Evolutionary conservation across 2,113 vertebrate genomes (phyloP), one percentile per base, ranked within the genome.

Genomic region (Blennius ocellaris): DNA sequence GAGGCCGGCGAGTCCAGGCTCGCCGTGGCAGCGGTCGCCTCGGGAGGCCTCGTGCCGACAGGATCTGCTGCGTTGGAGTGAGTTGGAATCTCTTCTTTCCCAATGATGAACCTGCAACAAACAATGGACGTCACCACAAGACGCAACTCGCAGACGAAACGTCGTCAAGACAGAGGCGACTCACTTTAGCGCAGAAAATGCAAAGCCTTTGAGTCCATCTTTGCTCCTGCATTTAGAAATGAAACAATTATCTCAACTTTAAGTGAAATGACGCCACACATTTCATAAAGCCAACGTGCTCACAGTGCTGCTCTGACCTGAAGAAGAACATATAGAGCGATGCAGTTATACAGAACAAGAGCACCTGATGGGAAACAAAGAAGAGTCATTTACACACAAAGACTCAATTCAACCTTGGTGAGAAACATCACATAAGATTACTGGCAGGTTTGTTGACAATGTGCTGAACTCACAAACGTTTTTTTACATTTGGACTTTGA

Each of bases 121-220:
- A 37, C 21, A 30, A 30, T 30, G 21, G 21, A 30, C 21, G 4
- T 30, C 21, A 30, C 21, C 21, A 4, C 21, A 30, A 30, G 21
- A 2, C 21, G 21, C 21, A 30, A 30, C 21, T 2, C 21, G 4
- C 2, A 30, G 21, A 30, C 21, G 2, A 30, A 30, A 30, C 4
- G 21, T 30, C 21, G 4, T 30, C 21, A 30, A 30, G 21, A 17
- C 0, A 17, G 10, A 5, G 37, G 15, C 1, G 36, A 94, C 97
- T 95, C 94, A 99, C 97, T 98, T 98, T n/a, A 99, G 92, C 4
- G 97, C 97, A 44, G 97, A 98, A 73, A 98, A 98, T 1, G 95
- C 93, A 92, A 99, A 99, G 85, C 98, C 97, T 89, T 99, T 97
- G 80, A 99, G 96, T 62, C 97, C 97, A 72, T 99, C 97, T 92